These are phyloP conservation scores for Drosophila gunungcola DNA, from an alignment of 1,140 invertebrate genomes.

Conservation along the genomic window DNA sequence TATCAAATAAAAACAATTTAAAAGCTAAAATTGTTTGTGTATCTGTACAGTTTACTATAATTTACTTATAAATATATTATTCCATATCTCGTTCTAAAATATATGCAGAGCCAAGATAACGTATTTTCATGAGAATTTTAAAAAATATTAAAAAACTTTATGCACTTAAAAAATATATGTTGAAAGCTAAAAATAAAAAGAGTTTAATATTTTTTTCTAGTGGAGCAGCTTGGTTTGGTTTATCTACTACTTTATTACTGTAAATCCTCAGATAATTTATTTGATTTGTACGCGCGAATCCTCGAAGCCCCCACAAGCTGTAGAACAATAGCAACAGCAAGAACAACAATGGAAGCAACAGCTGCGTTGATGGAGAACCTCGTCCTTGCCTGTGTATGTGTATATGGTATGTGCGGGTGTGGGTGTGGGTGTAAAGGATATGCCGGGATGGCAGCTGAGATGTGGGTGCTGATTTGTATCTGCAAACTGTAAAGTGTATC, in stretches of 20 bases:
- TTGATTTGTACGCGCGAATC: conserved; percentile 80
- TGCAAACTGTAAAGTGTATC: conserved; percentile 80
- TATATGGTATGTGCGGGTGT: conserved; percentile 2
- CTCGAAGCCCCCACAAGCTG: conserved; percentile 35
- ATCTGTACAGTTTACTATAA: too few relatives aligned
- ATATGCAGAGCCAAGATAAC: too few relatives aligned
- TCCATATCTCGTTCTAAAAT: too few relatives aligned
- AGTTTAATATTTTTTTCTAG: conserved; percentile 1
- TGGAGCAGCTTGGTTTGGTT: conserved; percentile 57
- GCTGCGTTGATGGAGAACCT: conserved; percentile 52
- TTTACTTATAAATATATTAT: too few relatives aligned
- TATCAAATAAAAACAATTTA: too few relatives aligned
- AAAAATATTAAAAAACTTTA: too few relatives aligned
- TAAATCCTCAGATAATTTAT: conserved; percentile 83
- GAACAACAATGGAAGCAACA: conserved; percentile 73
- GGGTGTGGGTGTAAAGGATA: conserved; percentile 32
- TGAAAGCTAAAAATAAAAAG: too few relatives aligned
- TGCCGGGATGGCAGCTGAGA: conserved; percentile 21
- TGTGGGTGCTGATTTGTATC: conserved; percentile 82
- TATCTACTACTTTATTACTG: conserved; percentile 83
- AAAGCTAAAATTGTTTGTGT: too few relatives aligned
- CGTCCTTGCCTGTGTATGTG: conserved; percentile 5
- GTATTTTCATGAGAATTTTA: too few relatives aligned
- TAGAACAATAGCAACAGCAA: conserved; percentile 14
- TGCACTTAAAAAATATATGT: not conserved